These are phyloP conservation scores for Malurus elegans DNA, from an alignment of 2,113 vertebrate species.

Conservation along the genomic window DNA sequence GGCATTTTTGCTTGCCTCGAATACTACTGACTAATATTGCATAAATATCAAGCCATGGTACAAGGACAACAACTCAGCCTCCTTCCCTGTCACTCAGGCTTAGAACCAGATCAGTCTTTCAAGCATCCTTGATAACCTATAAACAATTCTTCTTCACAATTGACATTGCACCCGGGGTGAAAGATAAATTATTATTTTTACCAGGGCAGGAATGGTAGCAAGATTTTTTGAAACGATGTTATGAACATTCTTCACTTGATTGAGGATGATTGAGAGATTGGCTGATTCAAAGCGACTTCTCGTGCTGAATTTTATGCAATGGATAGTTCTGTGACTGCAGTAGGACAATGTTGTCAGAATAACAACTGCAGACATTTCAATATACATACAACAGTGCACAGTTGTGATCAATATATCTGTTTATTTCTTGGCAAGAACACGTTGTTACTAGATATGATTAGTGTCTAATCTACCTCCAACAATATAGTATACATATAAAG, in stretches of 20 bases:
- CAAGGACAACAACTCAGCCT: neutral
- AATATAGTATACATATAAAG: neutral
- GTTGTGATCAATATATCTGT: constrained; percentile 1
- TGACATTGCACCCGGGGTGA: constrained; percentile 39
- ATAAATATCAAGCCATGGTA: neutral
- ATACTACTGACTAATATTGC: neutral
- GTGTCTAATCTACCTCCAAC: neutral
- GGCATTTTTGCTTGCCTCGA: neutral
- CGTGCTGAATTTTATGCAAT: constrained; percentile 33
- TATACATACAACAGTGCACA: neutral
- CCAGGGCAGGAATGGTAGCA: neutral
- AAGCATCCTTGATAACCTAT: constrained; percentile 13
- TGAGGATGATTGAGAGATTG: constrained; percentile 48
- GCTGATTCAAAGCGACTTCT: constrained; percentile 15
- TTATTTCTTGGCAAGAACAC: constrained; percentile 4
- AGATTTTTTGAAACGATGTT: constrained; percentile 19
- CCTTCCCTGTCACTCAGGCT: neutral
- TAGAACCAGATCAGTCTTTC: constrained; percentile 24
- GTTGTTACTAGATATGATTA: neutral
- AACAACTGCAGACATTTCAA: constrained; percentile 14
- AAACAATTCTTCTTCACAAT: constrained; percentile 26
- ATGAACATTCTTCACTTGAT: constrained; percentile 38
- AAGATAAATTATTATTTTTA: constrained; percentile 48
- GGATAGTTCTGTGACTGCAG: constrained; percentile 18
- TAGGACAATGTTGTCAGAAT: constrained; percentile 15